A percentile compares a stretch with the other conserved stretches of the same genome.
These are phyloP conservation scores for Chrysogorgia sp. DNA, from an alignment of 92 coral and sea anemone species.

Conservation along the genomic window DNA sequence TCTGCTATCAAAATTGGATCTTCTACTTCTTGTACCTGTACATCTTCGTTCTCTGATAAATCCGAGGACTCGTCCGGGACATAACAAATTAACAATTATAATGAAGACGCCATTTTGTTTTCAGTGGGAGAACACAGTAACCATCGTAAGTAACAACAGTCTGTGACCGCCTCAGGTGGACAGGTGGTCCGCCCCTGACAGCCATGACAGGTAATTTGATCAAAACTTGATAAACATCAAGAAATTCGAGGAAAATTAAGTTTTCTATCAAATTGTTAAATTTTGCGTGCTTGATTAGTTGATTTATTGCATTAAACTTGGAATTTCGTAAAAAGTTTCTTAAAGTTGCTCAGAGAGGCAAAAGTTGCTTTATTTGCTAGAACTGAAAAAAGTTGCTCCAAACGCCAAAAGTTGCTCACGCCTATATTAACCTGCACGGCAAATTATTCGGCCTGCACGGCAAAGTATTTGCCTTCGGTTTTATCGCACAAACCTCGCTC, in stretches of 20 bases:
- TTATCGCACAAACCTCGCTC: too few species aligned
- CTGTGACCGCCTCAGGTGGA: neutral
- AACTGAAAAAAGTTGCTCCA: constrained; percentile 29
- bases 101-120: constrained; percentile 5
- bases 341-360: constrained; percentile 28
- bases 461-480: too few species aligned
- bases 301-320: neutral
- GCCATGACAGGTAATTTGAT: neutral
- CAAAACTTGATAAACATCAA: neutral
- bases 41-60: constrained; percentile 35
- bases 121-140: neutral
- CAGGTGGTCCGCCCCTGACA: neutral
- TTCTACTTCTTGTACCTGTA: constrained; percentile 38
- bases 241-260: neutral
- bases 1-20: constrained; percentile 47
- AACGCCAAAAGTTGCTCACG: constrained; percentile 28
- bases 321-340: neutral
- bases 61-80: constrained; percentile 22
- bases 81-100: neutral
- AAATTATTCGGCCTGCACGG: too few species aligned
- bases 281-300: constrained; percentile 3
- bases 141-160: neutral
- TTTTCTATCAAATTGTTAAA: constrained; percentile 14
- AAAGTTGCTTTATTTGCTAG: constrained; percentile 26
- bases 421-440: too few species aligned